These are phyloP conservation scores for Scaptodrosophila latifasciaeformis DNA, from an alignment of 2,888 invertebrate species.

Conservation along the genomic window DNA sequence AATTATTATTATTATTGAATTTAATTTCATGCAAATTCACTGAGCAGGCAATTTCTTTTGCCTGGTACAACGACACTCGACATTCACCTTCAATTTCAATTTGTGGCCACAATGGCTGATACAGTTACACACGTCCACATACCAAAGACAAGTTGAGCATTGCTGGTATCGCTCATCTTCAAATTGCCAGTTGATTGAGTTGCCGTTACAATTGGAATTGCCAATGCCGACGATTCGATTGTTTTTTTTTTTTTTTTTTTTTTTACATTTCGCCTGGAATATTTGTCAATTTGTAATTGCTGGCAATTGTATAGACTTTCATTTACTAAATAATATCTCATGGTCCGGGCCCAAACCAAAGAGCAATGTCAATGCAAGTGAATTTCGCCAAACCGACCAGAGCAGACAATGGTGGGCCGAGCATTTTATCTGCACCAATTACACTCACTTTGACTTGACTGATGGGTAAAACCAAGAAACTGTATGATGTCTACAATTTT, in stretches of 20 bases:
- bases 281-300: conserved; percentile 51
- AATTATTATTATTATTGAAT: too few species aligned
- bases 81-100: conserved; percentile 29
- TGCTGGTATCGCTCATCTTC: conserved; percentile 32
- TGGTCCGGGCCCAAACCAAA: conserved; percentile 12
- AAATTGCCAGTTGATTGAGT: conserved; percentile 36
- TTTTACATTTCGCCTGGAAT: conserved; percentile 19
- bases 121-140: not conserved
- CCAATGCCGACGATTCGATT: too few species aligned
- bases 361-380: conserved; percentile 30
- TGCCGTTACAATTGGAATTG: too few species aligned
- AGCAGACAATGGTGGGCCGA: conserved; percentile 29
- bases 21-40: conserved; percentile 31
- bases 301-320: conserved; percentile 53
- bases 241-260: conserved; percentile 9
- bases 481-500: too few species aligned
- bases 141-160: conserved; percentile 24
- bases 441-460: conserved; percentile 22
- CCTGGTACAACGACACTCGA: conserved; percentile 12
- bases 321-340: conserved; percentile 43
- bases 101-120: conserved; percentile 3
- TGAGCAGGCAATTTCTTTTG: conserved; percentile 9
- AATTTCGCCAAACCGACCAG: not conserved
- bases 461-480: too few species aligned
- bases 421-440: conserved; percentile 54